Base-by-base conservation (phyloP, 2,113 vertebrate species). In the Motacilla alba region DNA sequence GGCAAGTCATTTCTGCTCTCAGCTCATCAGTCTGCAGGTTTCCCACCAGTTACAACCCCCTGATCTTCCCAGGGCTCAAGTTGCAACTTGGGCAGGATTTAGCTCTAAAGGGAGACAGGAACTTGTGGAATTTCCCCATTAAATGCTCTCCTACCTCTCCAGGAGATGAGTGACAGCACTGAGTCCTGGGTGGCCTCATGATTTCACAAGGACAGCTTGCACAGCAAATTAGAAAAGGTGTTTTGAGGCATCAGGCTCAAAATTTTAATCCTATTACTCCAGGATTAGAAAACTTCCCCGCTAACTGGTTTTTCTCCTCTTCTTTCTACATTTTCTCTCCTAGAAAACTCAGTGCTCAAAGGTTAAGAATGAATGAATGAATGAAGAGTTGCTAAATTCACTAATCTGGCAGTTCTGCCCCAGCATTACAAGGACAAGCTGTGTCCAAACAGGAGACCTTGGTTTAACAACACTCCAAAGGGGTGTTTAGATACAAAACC, bases 1-100 rank as follows among this genome's bases (percentile, higher is more conserved):
- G 94, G 92, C 92, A 96, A 95, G 90, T 92, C 56, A 60, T 44
- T 96, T 92, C 90, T 94, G 68, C 94, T 86, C 87, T 73, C 82
- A 27, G 50, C 82, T 95, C 90, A 70, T 26, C 87, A 52, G 30
- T 63, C 37, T 44, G 55, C 68, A 92, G 89, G 23, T 68, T 96
- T 97, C 92, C 53, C 93, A 96, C 62, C 92, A 90, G 88, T 56
- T 93, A 56, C 93, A 96, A 79, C 83, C 93, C 79, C 86, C n/a
- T 24, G 39, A 93, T 52, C 93, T 95, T 89, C 83, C 73, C 66
- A 60, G 18, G 86, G 79, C 73, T 96, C 96, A 96, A 92, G 92
- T 47, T 92, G 73, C 88, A 84, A 96, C 94, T 92, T 92, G 94
- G 95, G 56, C 0, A 96, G 62, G 60, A 86, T 94, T 93, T 88